Evolutionary conservation across 53 echinoderm and acorn worm genomes (phyloP).

Genomic region (Temnopleurus reevesii): DNA sequence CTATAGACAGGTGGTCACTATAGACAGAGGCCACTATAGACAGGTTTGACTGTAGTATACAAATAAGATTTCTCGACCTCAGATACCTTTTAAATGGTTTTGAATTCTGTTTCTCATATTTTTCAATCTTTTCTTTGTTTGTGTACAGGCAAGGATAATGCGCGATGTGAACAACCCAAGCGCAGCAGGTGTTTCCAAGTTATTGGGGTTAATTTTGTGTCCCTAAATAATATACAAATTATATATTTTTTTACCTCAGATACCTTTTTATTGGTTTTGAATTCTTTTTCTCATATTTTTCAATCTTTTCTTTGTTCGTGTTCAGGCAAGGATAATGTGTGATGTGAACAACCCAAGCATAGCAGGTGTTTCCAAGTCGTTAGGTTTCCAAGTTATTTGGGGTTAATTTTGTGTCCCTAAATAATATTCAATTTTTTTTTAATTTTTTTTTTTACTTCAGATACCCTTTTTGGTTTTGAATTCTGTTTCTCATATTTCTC

Average conservation of each 20-base stretch:
- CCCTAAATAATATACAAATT: no score
- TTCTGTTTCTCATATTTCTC: no score
- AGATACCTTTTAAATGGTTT: background rate
- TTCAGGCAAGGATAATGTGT: conserved; percentile 82
- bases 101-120: background rate
- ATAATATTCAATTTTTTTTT: no score
- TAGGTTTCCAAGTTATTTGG: conserved; percentile 87
- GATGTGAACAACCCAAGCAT: conserved; percentile 66
- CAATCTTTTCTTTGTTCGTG: background rate
- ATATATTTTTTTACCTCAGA: background rate
- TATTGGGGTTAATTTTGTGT: no score
- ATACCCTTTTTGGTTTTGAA: no score
- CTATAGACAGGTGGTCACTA: no score
- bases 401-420: no score
- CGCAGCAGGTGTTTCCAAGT: conserved; percentile 61
- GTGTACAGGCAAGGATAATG: conserved; percentile 78
- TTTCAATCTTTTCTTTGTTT: background rate
- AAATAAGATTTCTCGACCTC: no score
- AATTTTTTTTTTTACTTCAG: no score
- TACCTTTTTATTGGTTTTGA: background rate
- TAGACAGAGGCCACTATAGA: no score
- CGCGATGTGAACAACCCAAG: conserved; percentile 68
- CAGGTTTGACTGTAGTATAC: no score
- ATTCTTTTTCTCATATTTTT: background rate
- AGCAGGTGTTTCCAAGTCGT: conserved; percentile 63